These are phyloP conservation scores for Drosophila repletoides DNA, from an alignment of 1,140 invertebrate species.

Conservation along the genomic window DNA sequence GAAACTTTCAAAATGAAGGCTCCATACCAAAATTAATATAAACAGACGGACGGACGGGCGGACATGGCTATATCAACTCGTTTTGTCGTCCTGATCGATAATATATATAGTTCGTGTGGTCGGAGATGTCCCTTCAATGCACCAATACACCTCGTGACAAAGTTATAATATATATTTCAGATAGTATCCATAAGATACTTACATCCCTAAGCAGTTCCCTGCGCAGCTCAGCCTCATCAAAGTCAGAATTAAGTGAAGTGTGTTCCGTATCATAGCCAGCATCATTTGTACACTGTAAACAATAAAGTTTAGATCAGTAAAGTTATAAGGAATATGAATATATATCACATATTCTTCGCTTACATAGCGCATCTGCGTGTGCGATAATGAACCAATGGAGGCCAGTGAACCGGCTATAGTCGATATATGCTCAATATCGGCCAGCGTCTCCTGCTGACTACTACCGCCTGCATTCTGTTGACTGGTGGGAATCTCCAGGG, in stretches of 20 bases:
- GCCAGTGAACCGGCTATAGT: slow-evolving; percentile 87
- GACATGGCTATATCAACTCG: too few species aligned
- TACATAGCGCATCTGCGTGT: slow-evolving; percentile 82
- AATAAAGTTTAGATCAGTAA: not conserved
- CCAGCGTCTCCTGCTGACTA: slow-evolving; percentile 78
- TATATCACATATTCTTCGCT: slow-evolving; percentile 7
- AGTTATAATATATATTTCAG: too few species aligned
- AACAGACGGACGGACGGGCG: too few species aligned
- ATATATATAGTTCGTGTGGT: too few species aligned
- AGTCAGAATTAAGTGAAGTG: slow-evolving; percentile 89
- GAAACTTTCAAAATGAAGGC: too few species aligned
- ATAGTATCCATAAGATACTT: slow-evolving; percentile 66
- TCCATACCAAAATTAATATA: too few species aligned
- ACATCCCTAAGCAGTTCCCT: slow-evolving; percentile 90
- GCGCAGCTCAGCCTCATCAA: slow-evolving; percentile 89
- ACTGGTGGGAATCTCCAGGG: slow-evolving; percentile 61
- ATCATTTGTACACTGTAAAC: slow-evolving; percentile 82
- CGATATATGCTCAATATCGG: slow-evolving; percentile 84
- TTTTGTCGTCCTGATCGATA: too few species aligned
- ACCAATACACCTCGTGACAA: too few species aligned
- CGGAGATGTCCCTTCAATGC: too few species aligned
- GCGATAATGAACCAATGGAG: slow-evolving; percentile 85
- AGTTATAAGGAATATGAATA: not conserved
- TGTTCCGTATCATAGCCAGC: slow-evolving; percentile 89
- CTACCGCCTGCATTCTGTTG: slow-evolving; percentile 69